Percentiles rank a stretch among this genome's conserved stretches.
phyloP scores from a whole-genome alignment of 1,140 invertebrate genomes.

The Drosophila subpulchrella region DNA sequence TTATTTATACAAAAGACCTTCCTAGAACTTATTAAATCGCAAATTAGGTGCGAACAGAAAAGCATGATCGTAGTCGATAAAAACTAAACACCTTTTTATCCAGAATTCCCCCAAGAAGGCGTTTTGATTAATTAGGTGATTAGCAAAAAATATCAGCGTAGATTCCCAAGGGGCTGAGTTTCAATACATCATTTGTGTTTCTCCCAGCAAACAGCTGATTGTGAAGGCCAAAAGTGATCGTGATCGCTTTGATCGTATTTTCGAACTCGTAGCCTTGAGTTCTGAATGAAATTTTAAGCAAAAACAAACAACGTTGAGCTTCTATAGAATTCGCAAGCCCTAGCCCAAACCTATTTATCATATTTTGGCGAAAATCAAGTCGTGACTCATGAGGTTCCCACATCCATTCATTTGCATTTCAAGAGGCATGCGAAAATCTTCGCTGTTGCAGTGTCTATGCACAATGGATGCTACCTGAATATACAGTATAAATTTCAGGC shows the following conservation, averaged over 20 bases:
- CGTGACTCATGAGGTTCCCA: slow-evolving; percentile 55
- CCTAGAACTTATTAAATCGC: slow-evolving; percentile 6
- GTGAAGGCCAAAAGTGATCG: slow-evolving; percentile 42
- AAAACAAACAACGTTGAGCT: slow-evolving; percentile 30
- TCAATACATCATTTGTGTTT: slow-evolving; percentile 12
- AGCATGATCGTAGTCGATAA: slow-evolving; percentile 1
- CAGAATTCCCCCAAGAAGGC: not conserved
- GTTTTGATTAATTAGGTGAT: slow-evolving; percentile 14
- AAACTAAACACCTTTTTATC: not conserved
- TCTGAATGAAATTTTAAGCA: slow-evolving; percentile 9
- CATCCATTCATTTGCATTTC: slow-evolving; percentile 56
- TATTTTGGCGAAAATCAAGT: slow-evolving; percentile 35
- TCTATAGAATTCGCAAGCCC: slow-evolving; percentile 30
- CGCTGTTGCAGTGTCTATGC: slow-evolving; percentile 51
- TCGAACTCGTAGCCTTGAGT: slow-evolving; percentile 32
- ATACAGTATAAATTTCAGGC: slow-evolving; percentile 27
- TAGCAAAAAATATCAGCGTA: slow-evolving; percentile 4
- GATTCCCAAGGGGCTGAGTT: not conserved
- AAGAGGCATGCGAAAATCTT: slow-evolving; percentile 60
- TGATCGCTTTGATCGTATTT: slow-evolving; percentile 26
- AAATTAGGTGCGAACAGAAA: slow-evolving; percentile 5
- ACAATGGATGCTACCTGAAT: slow-evolving; percentile 34
- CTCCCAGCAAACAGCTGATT: slow-evolving; percentile 25
- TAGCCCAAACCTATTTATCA: slow-evolving; percentile 39
- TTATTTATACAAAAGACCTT: not conserved